Base-by-base conservation (phyloP, 2,797 vertebrate species). In the Kryptopterus vitreolus region DNA sequence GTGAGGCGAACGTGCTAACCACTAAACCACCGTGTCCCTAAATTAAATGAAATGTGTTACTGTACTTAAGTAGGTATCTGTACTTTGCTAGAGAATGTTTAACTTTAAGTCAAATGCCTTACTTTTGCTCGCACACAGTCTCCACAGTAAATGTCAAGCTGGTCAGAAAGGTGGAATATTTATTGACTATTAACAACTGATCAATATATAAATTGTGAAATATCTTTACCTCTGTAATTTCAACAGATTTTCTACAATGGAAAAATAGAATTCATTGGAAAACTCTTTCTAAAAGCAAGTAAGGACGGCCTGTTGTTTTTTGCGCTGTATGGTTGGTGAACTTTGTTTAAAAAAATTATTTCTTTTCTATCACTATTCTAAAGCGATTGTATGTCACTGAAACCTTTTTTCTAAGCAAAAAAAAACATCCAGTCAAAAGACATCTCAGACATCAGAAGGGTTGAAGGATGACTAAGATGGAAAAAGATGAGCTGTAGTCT, bases 401-500 rank as follows among this genome's bases (percentile, higher is more conserved):
- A 26, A 13, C 4, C 6, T 62, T 62, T 9, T 70, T 52, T 52
- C 48, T 52, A 70, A 70, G 46, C 26, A 31, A 20, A 31, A 70
- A 31, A 70, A 43, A 43, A 52, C 31, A 70, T 31, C 48, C 26
- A 52, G 46, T 18, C 68, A 70, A 20, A 3, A 31, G 48, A 46
- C 20, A 4, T 52, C 26, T 52, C 68, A 70, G 26, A 70, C 48
- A 52, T 31, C 48, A 29, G 31, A 48, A 70, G 3, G 16, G 68
- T 5, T 12, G 48, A 16, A 22, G 48, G 48, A 70, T 70, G 48
- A 70, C 9, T 68, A 69, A 48, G n/a, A 48, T 5, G 48, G 26
- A 52, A 31, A 69, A 70, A 31, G 16, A 70, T 70, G 68, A 52
- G 68, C 26, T 52, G 10, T 20, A 52, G 4, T 70, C 48, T 70